Percentiles rank a stretch among this genome's conserved stretches.
phyloP scores from a whole-genome alignment of 2,888 invertebrate species.

The Dromius quadrimaculatus region DNA sequence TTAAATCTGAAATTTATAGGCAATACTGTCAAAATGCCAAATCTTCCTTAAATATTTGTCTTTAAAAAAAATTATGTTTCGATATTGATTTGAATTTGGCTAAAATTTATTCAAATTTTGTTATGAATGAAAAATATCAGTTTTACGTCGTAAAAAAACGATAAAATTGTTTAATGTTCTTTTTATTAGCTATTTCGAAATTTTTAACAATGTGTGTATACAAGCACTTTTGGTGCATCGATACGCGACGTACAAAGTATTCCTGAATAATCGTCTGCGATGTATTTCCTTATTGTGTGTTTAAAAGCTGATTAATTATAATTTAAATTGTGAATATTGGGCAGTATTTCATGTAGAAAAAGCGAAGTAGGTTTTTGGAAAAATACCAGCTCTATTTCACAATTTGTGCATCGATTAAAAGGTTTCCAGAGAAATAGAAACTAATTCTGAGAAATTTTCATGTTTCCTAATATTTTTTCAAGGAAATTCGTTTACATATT shows the following conservation, averaged over 20 bases:
- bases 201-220: neutral
- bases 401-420: no score
- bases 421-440: no score
- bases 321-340: no score
- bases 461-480: no score
- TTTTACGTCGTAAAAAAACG: neutral
- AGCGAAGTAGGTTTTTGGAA: no score
- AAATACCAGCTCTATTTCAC: no score
- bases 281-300: neutral
- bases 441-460: no score
- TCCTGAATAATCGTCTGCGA: neutral
- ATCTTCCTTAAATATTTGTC: neutral
- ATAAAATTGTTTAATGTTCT: neutral
- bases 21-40: neutral
- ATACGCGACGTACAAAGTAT: neutral
- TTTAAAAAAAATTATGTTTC: neutral
- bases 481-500: no score
- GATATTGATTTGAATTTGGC: neutral
- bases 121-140: constrained; percentile 1
- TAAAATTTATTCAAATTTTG: neutral
- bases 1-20: neutral
- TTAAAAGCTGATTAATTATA: no score
- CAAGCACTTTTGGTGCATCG: neutral
- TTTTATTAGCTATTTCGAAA: neutral
- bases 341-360: no score